Percentiles rank a stretch among this genome's conserved stretches.
Evolutionary conservation across 2,113 vertebrate genomes (phyloP).

Genomic region (Cephalopholis sonnerati): DNA sequence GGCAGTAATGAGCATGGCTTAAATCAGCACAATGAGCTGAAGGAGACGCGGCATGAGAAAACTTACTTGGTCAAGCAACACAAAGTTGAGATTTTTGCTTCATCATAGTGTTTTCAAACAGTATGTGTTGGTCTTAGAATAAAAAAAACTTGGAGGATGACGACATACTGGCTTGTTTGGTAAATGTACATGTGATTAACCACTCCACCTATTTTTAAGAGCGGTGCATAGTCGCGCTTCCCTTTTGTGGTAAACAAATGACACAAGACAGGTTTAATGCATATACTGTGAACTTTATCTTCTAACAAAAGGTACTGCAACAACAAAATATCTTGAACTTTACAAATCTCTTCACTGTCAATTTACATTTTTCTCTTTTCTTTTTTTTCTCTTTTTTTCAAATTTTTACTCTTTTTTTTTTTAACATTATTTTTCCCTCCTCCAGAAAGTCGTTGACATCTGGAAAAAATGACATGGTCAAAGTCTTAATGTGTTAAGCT

Average conservation of each 20-base stretch:
- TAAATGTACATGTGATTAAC: not conserved
- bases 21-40: too few species aligned
- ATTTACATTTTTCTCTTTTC: conserved; percentile 4
- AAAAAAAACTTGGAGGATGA: not conserved
- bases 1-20: too few species aligned
- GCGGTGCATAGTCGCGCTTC: not conserved
- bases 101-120: too few species aligned
- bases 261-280: conserved; percentile 75
- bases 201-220: not conserved
- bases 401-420: conserved; percentile 32
- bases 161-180: not conserved
- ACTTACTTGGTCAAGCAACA: too few species aligned
- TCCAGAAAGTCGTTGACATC: conserved; percentile 50
- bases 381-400: not conserved
- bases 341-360: conserved; percentile 24
- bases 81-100: too few species aligned
- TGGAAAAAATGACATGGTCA: conserved; percentile 31
- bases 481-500: not conserved
- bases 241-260: conserved; percentile 43
- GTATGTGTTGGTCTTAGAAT: not conserved
- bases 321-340: conserved; percentile 69
- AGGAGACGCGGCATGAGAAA: too few species aligned
- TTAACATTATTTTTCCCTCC: conserved; percentile 20
- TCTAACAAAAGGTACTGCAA: conserved; percentile 74
- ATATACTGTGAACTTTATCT: conserved; percentile 72